These are phyloP conservation scores for Onychorhynchus coronatus DNA, from an alignment of 2,113 vertebrate genomes.

Conservation along the genomic window DNA sequence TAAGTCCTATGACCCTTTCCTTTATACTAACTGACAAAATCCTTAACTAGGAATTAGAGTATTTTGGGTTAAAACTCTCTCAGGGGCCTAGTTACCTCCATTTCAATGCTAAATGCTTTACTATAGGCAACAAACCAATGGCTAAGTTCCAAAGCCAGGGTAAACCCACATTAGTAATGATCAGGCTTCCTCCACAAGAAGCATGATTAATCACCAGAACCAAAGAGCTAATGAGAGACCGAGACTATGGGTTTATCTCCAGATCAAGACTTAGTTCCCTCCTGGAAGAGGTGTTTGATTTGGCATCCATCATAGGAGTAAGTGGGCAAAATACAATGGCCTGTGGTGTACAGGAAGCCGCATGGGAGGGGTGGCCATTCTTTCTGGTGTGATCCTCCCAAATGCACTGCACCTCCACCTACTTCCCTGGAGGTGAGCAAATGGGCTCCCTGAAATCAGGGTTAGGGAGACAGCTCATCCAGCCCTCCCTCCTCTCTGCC, in stretches of 20 bases:
- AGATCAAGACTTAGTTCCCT: slow-evolving; percentile 14
- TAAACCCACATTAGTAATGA: slow-evolving; percentile 44
- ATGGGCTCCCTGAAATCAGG: not conserved
- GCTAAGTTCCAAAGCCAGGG: slow-evolving; percentile 37
- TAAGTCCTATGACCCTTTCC: not conserved
- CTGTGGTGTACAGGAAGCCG: not conserved
- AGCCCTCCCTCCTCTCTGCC: not conserved
- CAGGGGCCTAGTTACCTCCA: not conserved
- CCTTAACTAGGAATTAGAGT: not conserved
- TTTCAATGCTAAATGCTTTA: slow-evolving; percentile 34
- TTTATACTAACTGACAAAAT: not conserved
- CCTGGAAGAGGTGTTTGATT: not conserved
- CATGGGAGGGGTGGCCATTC: not conserved
- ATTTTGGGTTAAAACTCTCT: slow-evolving; percentile 1
- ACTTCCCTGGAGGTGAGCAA: not conserved
- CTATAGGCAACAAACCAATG: slow-evolving; percentile 27
- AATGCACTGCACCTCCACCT: not conserved
- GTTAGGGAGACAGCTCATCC: not conserved
- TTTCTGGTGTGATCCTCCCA: not conserved
- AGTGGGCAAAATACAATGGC: slow-evolving; percentile 6
- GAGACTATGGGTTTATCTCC: not conserved
- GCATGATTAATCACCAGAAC: slow-evolving; percentile 9
- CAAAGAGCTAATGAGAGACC: not conserved
- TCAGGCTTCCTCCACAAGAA: slow-evolving; percentile 5
- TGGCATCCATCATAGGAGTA: not conserved